Percentiles rank a stretch among this genome's conserved stretches.
These are phyloP conservation scores for Boloria selene DNA, from an alignment of 2,888 invertebrate genomes.

Conservation along the genomic window DNA sequence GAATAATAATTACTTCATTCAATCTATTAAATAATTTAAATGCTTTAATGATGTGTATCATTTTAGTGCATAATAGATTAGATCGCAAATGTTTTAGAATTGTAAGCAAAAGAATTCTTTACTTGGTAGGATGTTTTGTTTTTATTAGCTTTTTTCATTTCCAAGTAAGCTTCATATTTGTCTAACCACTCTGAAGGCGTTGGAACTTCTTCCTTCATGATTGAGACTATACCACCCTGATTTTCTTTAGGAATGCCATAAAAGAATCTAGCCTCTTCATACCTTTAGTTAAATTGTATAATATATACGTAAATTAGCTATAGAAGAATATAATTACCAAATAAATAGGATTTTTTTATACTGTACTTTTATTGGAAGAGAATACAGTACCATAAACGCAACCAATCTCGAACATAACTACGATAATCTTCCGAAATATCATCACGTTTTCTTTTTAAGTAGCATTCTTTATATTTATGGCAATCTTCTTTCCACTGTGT, in stretches of 20 bases:
- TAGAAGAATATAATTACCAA: neutral
- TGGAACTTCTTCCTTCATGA: conserved; percentile 57
- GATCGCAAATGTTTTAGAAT: too few relatives aligned
- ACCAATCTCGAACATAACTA: conserved; percentile 62
- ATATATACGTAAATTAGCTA: too few relatives aligned
- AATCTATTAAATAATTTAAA: too few relatives aligned
- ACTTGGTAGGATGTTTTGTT: conserved; percentile 49
- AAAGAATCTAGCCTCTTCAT: conserved; percentile 55
- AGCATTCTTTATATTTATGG: conserved; percentile 48
- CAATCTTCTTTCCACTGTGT: conserved; percentile 47
- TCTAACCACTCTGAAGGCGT: conserved; percentile 60
- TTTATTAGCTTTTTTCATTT: conserved; percentile 52
- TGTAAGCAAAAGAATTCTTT: neutral
- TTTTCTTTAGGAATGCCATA: conserved; percentile 58
- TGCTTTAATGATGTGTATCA: neutral
- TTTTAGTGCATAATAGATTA: neutral
- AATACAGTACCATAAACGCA: conserved; percentile 56
- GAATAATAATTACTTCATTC: too few relatives aligned
- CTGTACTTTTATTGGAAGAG: too few relatives aligned
- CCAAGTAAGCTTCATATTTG: conserved; percentile 52
- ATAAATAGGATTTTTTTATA: neutral
- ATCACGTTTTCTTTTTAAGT: conserved; percentile 45
- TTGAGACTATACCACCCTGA: conserved; percentile 53
- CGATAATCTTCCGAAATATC: conserved; percentile 56
- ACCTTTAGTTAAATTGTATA: conserved; percentile 50